Conservation (phyloP, 1,140 invertebrate species). For the Nasonia giraulti region DNA sequence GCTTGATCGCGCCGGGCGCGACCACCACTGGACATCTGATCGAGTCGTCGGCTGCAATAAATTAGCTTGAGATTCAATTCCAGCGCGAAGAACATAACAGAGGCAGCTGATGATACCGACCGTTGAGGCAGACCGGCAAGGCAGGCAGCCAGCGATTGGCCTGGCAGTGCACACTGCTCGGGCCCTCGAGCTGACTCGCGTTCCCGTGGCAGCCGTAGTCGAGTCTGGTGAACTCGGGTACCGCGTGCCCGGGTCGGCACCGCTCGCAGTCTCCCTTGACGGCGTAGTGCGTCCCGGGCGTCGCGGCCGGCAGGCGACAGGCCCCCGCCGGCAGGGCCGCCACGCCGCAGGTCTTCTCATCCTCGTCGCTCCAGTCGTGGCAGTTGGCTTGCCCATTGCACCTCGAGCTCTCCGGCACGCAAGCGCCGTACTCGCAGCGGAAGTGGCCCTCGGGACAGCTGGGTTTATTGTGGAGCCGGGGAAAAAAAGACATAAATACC, state of each 20-base stretch:
- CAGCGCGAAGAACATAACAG: too few species aligned
- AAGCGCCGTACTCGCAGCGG: constrained; percentile 77
- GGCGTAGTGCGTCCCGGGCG: constrained; percentile 54
- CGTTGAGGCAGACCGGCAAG: constrained; percentile 56
- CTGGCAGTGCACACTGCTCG: constrained; percentile 58
- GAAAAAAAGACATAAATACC: too few species aligned
- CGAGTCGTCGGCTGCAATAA: constrained; percentile 35
- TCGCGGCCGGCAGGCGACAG: constrained; percentile 57
- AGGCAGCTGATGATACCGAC: not conserved
- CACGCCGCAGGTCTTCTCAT: constrained; percentile 50
- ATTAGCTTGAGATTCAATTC: too few species aligned
- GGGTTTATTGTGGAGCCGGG: not conserved
- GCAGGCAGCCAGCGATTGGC: constrained; percentile 59
- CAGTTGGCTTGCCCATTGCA: constrained; percentile 81
- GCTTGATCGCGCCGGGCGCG: constrained; percentile 53
- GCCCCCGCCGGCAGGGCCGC: constrained; percentile 55
- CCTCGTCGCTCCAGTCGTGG: constrained; percentile 77
- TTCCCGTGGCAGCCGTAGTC: constrained; percentile 59
- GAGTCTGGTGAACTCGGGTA: constrained; percentile 60
- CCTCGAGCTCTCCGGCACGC: constrained; percentile 77
- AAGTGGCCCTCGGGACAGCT: constrained; percentile 69
- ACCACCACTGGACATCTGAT: constrained; percentile 59
- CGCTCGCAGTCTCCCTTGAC: constrained; percentile 52
- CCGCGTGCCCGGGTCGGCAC: constrained; percentile 60
- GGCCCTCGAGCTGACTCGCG: constrained; percentile 56